Percentiles rank a stretch among this genome's conserved stretches.
phyloP scores from a whole-genome alignment of 2,113 vertebrate genomes.

The Microcebus murinus region DNA sequence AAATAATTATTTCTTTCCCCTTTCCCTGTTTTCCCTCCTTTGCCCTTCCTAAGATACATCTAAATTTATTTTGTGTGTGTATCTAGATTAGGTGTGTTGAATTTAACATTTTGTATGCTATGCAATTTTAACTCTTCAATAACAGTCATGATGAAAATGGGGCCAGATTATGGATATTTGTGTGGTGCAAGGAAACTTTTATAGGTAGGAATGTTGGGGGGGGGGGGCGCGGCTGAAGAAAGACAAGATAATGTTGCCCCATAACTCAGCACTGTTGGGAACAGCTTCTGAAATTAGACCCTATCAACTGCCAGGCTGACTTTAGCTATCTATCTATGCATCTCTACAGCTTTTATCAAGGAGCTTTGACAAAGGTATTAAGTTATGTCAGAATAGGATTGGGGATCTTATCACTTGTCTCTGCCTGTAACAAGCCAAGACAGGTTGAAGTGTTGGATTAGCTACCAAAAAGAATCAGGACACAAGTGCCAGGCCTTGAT shows the following conservation, averaged over 20 bases:
- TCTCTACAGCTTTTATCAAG: neutral
- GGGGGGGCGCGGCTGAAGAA: neutral
- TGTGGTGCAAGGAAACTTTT: neutral
- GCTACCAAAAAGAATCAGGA: slow-evolving; percentile 21
- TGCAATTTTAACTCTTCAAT: slow-evolving; percentile 30
- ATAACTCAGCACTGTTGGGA: neutral
- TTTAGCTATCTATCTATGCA: neutral
- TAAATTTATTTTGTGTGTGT: neutral
- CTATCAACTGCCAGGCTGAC: neutral
- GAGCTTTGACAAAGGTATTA: slow-evolving; percentile 18
- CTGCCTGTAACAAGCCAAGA: slow-evolving; percentile 43
- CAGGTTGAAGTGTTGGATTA: slow-evolving; percentile 39
- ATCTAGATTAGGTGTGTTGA: neutral
- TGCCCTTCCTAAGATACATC: neutral
- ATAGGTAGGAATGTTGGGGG: neutral
- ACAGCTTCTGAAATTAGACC: slow-evolving; percentile 6
- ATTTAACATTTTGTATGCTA: neutral
- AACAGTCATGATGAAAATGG: neutral
- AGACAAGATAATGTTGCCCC: neutral
- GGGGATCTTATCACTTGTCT: neutral
- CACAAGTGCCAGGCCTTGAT: neutral
- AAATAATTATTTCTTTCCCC: slow-evolving; percentile 4
- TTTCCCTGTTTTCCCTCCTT: neutral
- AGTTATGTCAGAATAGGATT: slow-evolving; percentile 37
- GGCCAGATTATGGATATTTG: neutral